Conservation (phyloP, 2,113 vertebrate genomes). For the Perca flavescens region DNA sequence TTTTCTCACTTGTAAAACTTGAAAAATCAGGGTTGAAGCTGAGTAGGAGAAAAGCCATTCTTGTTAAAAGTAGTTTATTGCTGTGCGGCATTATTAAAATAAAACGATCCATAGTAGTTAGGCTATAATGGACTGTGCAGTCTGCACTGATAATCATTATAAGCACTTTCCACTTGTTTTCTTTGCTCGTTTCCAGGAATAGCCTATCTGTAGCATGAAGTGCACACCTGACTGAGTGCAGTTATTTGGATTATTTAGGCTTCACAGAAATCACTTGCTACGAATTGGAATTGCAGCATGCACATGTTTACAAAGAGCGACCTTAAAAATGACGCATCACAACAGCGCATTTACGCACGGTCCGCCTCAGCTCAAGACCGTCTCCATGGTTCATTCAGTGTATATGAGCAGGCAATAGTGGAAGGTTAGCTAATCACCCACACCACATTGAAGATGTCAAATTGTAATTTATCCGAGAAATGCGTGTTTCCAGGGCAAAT, state of each 20-base stretch:
- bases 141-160: neutral
- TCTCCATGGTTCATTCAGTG: neutral
- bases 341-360: conserved; percentile 45
- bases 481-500: neutral
- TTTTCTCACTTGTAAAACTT: neutral
- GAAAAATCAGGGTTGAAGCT: neutral
- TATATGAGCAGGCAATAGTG: neutral
- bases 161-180: neutral
- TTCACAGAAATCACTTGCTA: neutral
- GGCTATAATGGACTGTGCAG: neutral
- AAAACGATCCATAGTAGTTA: too few relatives aligned
- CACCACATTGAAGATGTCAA: neutral
- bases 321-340: conserved; percentile 39
- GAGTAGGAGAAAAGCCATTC: neutral
- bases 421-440: neutral
- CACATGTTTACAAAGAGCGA: conserved; percentile 39
- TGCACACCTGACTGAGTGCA: too few relatives aligned
- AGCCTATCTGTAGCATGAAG: neutral
- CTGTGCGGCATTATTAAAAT: neutral
- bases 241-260: neutral
- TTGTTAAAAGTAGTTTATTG: neutral
- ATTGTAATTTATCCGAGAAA: neutral
- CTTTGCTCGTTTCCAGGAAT: neutral
- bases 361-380: neutral
- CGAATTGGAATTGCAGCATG: neutral